Evolutionary conservation across 2,888 invertebrate genomes (phyloP).

Genomic region (Gnatocerus cornutus): DNA sequence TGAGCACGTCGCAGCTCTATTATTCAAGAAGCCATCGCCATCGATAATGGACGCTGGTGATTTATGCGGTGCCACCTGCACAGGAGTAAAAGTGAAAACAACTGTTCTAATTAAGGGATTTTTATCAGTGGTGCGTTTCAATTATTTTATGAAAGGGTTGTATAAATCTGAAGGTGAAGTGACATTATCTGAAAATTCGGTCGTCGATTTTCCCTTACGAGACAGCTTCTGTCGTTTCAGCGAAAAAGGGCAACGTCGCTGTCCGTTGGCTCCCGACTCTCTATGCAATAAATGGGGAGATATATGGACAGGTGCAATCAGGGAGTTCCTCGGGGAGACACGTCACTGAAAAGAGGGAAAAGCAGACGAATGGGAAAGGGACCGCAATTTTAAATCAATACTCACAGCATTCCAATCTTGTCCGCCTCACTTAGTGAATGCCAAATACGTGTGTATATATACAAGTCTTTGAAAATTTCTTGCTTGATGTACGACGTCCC

Average conservation of each 20-base stretch:
- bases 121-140: constrained; percentile 37
- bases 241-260: constrained; percentile 65
- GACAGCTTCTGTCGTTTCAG: constrained; percentile 67
- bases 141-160: constrained; percentile 62
- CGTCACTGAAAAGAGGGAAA: constrained; percentile 67
- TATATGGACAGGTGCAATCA: constrained; percentile 71
- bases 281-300: constrained; percentile 66
- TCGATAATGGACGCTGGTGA: constrained; percentile 19
- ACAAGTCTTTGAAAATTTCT: constrained; percentile 17
- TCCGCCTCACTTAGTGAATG: constrained; percentile 52
- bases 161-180: constrained; percentile 68
- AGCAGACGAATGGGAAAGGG: constrained; percentile 66
- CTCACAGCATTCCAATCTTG: constrained; percentile 62
- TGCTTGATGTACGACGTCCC: constrained; percentile 39
- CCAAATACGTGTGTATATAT: constrained; percentile 42
- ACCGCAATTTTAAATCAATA: constrained; percentile 71
- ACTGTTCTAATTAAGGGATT: constrained; percentile 5
- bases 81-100: not conserved
- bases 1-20: constrained; percentile 16
- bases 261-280: constrained; percentile 55
- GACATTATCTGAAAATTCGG: constrained; percentile 67
- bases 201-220: constrained; percentile 65
- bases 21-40: constrained; percentile 23
- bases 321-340: constrained; percentile 68
- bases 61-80: constrained; percentile 18